Evolutionary conservation across 2,888 invertebrate genomes (phyloP).

Genomic region (Sphinx pinastri): DNA sequence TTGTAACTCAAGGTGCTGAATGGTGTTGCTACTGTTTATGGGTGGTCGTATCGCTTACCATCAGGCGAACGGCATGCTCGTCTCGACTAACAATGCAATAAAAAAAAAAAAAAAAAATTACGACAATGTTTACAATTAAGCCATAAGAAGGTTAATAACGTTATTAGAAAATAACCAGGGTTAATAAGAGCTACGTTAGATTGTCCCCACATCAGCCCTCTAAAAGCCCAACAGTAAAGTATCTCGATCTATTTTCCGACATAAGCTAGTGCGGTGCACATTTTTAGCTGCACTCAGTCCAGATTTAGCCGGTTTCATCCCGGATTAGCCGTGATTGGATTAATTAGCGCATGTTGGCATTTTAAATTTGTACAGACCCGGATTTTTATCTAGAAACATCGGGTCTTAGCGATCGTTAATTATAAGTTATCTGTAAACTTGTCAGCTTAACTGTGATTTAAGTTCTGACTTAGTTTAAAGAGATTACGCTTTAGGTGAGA

Average conservation of each 20-base stretch:
- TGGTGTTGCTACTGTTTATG: no score
- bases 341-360: constrained; percentile 12
- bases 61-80: no score
- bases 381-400: not conserved
- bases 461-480: no score
- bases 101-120: no score
- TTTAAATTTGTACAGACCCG: not conserved
- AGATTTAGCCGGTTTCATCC: not conserved
- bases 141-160: no score
- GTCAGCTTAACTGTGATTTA: not conserved
- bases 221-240: not conserved
- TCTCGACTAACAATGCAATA: no score
- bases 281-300: not conserved
- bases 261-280: not conserved
- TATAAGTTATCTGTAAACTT: not conserved
- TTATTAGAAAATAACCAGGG: no score
- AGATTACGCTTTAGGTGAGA: no score
- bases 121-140: no score
- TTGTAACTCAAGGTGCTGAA: no score
- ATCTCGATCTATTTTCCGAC: not conserved
- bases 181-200: no score
- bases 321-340: constrained; percentile 19
- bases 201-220: not conserved
- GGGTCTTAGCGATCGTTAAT: not conserved
- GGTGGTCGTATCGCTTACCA: no score